phyloP scores from a whole-genome alignment of 2,888 invertebrate genomes.

The Cremastinae sp. region DNA sequence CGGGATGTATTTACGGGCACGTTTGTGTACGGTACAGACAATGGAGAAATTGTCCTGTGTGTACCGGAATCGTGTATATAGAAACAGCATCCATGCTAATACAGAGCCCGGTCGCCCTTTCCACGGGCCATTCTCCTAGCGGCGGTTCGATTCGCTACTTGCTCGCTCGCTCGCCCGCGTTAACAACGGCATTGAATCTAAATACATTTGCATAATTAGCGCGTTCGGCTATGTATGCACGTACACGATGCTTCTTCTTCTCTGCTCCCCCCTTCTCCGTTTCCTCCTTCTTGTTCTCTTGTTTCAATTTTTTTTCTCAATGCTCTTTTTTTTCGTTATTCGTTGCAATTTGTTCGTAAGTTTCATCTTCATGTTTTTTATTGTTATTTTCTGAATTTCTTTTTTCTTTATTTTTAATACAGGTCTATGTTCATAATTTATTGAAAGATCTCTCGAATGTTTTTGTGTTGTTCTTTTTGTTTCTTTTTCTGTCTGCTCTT shows the following conservation, averaged over 20 bases:
- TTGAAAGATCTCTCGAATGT: no score
- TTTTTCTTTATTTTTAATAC: no score
- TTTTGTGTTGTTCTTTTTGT: no score
- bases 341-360: no score
- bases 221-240: conserved; percentile 68
- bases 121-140: conserved; percentile 11
- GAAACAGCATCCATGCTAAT: background rate
- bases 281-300: conserved; percentile 21
- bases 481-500: no score
- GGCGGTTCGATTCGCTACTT: conserved; percentile 50
- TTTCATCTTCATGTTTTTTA: no score
- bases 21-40: background rate
- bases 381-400: no score
- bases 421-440: no score
- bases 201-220: conserved; percentile 75
- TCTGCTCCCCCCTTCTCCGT: no score
- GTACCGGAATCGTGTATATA: background rate
- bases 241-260: conserved; percentile 63
- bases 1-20: background rate
- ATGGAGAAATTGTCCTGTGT: background rate
- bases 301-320: conserved; percentile 13
- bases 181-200: conserved; percentile 71
- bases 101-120: background rate
- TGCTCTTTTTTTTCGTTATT: conserved; percentile 16
- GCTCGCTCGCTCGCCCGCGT: conserved; percentile 63